Evolutionary conservation across 2,797 vertebrate genomes (phyloP).

Genomic region (Squalus acanthias): DNA sequence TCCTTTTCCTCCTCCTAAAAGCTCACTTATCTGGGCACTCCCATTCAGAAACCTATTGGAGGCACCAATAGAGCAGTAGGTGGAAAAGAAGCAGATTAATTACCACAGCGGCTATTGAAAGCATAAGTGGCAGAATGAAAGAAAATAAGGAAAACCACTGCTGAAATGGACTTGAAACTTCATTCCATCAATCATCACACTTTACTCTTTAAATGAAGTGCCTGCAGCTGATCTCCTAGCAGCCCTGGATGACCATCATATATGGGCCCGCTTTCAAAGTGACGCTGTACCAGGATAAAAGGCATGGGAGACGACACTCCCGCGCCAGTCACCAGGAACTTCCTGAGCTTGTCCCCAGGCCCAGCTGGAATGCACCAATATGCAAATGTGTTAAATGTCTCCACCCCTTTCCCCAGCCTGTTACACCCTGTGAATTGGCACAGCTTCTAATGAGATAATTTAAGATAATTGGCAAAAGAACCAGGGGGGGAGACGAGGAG

Average conservation of each 20-base stretch:
- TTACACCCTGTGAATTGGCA: background rate
- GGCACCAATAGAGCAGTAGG: background rate
- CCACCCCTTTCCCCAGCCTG: background rate
- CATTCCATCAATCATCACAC: background rate
- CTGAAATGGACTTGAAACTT: background rate
- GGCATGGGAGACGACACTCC: background rate
- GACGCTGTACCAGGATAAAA: background rate
- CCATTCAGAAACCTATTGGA: background rate
- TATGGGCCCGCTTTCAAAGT: background rate
- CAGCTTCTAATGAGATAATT: background rate
- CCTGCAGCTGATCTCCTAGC: background rate
- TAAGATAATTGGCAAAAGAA: conserved; percentile 1
- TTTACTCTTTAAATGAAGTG: background rate
- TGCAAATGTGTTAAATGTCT: background rate
- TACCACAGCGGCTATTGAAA: background rate
- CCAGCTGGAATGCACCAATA: background rate
- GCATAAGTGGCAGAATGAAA: background rate
- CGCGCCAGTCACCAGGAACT: background rate
- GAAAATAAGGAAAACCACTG: background rate
- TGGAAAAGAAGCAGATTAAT: background rate
- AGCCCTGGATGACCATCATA: background rate
- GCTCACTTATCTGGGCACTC: background rate
- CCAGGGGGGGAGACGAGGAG: background rate
- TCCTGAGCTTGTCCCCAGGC: background rate
- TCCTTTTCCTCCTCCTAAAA: background rate